Evolutionary conservation across 2,888 invertebrate species (phyloP).

Genomic region (Euclidia mi): DNA sequence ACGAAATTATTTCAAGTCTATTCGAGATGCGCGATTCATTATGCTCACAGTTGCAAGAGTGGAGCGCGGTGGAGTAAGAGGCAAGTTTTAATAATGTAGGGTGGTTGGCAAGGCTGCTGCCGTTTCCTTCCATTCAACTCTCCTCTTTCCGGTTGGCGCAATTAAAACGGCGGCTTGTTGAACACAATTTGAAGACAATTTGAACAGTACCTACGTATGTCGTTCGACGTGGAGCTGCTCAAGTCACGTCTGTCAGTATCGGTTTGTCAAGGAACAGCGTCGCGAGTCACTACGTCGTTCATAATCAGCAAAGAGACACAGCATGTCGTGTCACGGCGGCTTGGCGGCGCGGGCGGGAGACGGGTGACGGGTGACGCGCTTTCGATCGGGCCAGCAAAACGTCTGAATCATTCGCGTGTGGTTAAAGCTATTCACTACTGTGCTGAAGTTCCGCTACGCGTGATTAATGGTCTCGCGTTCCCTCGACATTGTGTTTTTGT

Average conservation of each 20-base stretch:
- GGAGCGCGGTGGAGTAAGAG: conserved; percentile 79
- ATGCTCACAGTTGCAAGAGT: conserved; percentile 78
- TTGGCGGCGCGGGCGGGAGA: no score
- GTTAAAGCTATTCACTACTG: conserved; percentile 85
- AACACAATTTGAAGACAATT: conserved; percentile 83
- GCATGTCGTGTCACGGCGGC: conserved; percentile 24
- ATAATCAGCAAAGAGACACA: conserved; percentile 37
- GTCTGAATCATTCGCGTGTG: conserved; percentile 87
- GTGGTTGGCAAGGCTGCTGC: conserved; percentile 85
- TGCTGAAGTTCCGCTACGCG: conserved; percentile 82
- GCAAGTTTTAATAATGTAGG: conserved; percentile 89
- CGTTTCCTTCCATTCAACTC: conserved; percentile 88
- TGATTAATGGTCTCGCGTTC: conserved; percentile 88
- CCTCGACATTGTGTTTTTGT: conserved; percentile 89
- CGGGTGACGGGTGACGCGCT: conserved; percentile 24
- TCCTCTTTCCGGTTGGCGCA: conserved; percentile 88
- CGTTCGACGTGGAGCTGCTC: neutral
- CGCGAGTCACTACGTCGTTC: conserved; percentile 42
- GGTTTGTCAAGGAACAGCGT: conserved; percentile 30
- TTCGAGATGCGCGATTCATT: conserved; percentile 82
- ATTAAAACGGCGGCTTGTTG: conserved; percentile 88
- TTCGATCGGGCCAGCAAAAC: conserved; percentile 76
- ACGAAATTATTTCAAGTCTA: conserved; percentile 76
- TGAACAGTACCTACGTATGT: conserved; percentile 65
- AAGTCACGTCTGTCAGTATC: neutral